Conservation (phyloP, 2,797 vertebrate genomes). For the Ispidina picta region DNA sequence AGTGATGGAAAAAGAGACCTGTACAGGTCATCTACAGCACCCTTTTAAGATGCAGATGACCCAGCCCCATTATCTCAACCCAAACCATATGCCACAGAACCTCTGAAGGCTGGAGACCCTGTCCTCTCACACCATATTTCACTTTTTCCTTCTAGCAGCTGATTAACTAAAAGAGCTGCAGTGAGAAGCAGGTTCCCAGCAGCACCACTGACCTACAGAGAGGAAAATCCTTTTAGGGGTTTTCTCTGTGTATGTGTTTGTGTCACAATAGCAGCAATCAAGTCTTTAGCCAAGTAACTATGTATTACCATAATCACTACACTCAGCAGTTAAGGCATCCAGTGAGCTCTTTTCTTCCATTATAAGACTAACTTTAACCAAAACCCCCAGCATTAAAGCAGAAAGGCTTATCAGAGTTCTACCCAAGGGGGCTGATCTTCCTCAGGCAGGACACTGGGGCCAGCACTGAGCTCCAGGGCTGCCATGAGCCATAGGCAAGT, state of each 20-base stretch:
- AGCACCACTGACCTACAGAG: neutral
- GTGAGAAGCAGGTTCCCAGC: neutral
- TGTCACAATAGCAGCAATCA: neutral
- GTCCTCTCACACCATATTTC: neutral
- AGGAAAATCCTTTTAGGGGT: slow-evolving; percentile 19
- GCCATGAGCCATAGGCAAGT: rapidly evolving
- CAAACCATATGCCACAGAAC: rapidly evolving
- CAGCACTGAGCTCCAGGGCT: neutral
- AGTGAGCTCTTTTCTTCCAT: neutral
- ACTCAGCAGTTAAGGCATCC: neutral
- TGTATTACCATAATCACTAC: neutral
- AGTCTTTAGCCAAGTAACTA: neutral
- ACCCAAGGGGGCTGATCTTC: neutral
- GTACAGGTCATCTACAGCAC: neutral
- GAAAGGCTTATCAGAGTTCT: neutral
- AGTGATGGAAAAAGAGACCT: neutral
- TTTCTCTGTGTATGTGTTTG: neutral
- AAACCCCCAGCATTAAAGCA: neutral
- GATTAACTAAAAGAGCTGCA: neutral
- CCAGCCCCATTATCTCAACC: neutral
- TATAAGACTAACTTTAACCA: neutral
- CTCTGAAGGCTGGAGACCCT: neutral
- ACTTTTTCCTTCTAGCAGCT: neutral
- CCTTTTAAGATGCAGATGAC: neutral
- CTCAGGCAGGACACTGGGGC: neutral